Evolutionary conservation across 2,797 vertebrate genomes (phyloP).

Genomic region (Streptopelia turtur): DNA sequence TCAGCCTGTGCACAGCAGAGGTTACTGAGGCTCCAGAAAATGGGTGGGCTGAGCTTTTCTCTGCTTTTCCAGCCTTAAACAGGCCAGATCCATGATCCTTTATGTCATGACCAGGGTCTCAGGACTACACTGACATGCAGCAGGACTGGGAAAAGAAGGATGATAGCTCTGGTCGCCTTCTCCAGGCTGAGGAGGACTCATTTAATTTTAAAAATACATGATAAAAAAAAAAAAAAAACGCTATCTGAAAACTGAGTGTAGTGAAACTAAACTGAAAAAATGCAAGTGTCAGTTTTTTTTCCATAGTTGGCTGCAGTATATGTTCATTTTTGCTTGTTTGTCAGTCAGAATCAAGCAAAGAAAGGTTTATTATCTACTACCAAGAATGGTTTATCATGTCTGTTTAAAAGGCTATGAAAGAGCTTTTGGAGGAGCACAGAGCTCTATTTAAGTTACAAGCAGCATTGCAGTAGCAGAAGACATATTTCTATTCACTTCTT

Average conservation of each 20-base stretch:
- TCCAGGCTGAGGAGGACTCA: background rate
- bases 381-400: background rate
- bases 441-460: background rate
- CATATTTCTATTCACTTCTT: background rate
- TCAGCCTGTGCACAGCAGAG: background rate
- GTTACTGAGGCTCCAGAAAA: background rate
- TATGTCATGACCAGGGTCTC: background rate
- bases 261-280: background rate
- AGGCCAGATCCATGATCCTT: background rate
- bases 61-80: background rate
- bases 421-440: background rate
- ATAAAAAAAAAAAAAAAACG: no score
- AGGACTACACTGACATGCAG: background rate
- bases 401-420: background rate
- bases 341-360: background rate
- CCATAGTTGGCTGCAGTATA: accelerated
- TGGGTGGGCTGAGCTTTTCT: accelerated
- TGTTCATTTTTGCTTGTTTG: background rate
- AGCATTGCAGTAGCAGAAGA: background rate
- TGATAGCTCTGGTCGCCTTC: background rate
- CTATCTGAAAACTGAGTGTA: background rate
- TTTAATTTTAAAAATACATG: background rate
- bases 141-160: background rate
- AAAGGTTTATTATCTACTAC: background rate
- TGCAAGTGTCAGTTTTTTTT: accelerated